A percentile compares a stretch with the other conserved stretches of the same genome.
These are phyloP conservation scores for Gonocerus acuteangulatus DNA, from an alignment of 2,888 invertebrate genomes.

Conservation along the genomic window DNA sequence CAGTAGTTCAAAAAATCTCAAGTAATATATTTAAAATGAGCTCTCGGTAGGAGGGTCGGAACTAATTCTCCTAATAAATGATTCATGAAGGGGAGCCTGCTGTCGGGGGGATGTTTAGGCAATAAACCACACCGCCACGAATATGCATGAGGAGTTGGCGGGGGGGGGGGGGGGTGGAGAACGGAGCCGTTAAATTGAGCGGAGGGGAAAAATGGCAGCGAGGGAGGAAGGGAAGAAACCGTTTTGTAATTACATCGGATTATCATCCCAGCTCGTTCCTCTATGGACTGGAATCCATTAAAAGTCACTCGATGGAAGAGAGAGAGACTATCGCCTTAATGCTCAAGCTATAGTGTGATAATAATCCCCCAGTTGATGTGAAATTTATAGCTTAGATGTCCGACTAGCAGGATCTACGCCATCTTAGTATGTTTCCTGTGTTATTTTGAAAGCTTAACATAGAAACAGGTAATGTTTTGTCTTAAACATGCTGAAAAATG, in stretches of 20 bases:
- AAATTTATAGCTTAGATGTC: too few species aligned
- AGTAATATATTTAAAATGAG: conserved; percentile 14
- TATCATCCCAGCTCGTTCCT: neutral
- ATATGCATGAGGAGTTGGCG: conserved; percentile 3
- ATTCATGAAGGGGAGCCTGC: neutral
- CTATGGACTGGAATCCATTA: neutral
- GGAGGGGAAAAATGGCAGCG: neutral
- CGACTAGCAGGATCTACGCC: too few species aligned
- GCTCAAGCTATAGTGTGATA: too few species aligned
- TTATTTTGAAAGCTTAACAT: too few species aligned
- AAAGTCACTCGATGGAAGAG: neutral
- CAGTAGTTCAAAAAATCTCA: too few species aligned
- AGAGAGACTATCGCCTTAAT: too few species aligned
- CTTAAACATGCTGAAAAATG: too few species aligned
- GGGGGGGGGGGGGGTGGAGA: too few species aligned
- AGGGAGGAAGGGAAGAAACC: neutral
- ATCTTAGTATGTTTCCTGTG: too few species aligned
- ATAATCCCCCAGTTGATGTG: too few species aligned
- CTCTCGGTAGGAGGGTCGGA: neutral
- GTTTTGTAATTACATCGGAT: neutral
- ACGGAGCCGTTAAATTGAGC: conserved; percentile 5
- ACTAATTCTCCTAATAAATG: neutral
- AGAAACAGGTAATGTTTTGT: too few species aligned
- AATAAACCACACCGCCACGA: neutral
- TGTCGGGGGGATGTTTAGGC: neutral